Base-by-base conservation (phyloP, 2,797 vertebrate species). In the Gadopsis bispinosus region DNA sequence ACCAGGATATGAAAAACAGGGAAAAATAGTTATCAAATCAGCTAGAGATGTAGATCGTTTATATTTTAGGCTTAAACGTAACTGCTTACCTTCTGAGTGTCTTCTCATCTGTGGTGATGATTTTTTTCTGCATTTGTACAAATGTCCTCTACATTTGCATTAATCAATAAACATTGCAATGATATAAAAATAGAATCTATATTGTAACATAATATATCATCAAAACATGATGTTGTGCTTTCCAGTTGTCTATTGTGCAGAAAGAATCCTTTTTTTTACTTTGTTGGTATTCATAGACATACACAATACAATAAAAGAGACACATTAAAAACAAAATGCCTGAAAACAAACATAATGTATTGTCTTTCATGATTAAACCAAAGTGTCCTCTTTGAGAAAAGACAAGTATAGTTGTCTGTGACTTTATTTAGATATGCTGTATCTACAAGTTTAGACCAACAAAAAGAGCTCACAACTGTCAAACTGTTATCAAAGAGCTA, bases 371-470 rank as follows among this genome's bases (percentile, higher is more conserved):
- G 64, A 70, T 62, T 67, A 75, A 84, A 65, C 85, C 69, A 83
- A 84, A 83, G 11, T 3, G 9, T 78, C 48, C 1, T 48, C 64
- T 78, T 76, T 75, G 48, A 73, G 79, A 72, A 56, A 62, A 76
- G 83, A 91, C 78, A 79, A 89, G 77, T 87, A 58, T 77, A 86
- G 79, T 82, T 61, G 78, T 81, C 61, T 75, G 81, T 47, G 80
- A 89, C 87, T 92, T 92, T 91, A 88, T 93, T 92, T 92, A 91
- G 91, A 89, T 72, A 69, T 80, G 74, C 68, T 10, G 69, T 61
- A 67, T 81, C 69, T 63, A 17, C 74, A 62, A 51, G 56, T 43
- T 86, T 56, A 47, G 51, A 80, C 83, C 81, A 81, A 83, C 64
- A 77, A 69, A 88, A 82, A 80, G 73, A 86, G 54, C 81, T 77